Conservation (phyloP, 2,797 vertebrate genomes). For the Hirundo rustica region DNA sequence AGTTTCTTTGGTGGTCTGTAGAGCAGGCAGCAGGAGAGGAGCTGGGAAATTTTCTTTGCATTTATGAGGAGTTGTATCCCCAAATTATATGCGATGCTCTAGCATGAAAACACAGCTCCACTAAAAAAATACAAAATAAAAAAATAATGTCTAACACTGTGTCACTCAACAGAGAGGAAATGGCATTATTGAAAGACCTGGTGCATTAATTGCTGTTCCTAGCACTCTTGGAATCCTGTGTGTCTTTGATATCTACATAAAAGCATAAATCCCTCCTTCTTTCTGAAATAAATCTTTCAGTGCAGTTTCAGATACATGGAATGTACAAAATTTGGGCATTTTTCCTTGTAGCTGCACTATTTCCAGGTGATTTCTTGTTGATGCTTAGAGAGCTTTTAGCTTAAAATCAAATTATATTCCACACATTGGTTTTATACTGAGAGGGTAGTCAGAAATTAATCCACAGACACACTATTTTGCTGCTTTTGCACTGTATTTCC, state of each 20-base stretch:
- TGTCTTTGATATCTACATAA: not conserved
- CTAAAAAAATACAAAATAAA: not conserved
- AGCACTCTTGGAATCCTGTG: not conserved
- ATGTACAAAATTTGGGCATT: not conserved
- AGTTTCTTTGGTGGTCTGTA: not conserved
- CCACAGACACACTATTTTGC: not conserved
- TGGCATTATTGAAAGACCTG: not conserved
- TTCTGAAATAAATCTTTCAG: not conserved
- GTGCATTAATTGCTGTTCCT: not conserved
- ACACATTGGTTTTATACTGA: not conserved
- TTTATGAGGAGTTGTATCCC: not conserved
- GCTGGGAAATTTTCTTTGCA: not conserved
- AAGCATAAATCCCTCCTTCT: not conserved
- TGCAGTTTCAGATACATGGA: not conserved
- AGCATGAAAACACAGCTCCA: not conserved
- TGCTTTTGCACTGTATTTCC: slow-evolving; percentile 13
- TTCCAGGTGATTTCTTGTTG: slow-evolving; percentile 19
- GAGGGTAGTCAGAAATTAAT: slow-evolving; percentile 7
- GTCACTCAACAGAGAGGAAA: not conserved
- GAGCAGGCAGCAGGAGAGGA: not conserved
- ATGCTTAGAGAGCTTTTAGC: not conserved
- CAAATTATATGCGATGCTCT: not conserved
- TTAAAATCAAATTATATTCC: not conserved
- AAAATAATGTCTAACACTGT: not conserved
- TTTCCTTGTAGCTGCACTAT: not conserved